Conservation (phyloP, 2,888 invertebrate species). For the Sthenelais limicola region DNA sequence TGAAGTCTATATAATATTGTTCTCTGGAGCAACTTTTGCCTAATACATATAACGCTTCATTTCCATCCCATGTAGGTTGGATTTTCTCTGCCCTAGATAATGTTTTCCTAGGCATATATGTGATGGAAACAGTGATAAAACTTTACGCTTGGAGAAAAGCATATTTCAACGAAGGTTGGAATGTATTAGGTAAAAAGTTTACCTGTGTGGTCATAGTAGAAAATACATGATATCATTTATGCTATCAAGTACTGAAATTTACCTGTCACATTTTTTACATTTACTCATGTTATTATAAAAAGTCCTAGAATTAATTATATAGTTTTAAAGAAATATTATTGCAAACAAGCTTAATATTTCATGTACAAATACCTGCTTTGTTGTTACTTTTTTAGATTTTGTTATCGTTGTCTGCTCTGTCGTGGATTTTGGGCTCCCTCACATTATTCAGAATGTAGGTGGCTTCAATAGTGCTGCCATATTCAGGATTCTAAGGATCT, state of each 20-base stretch:
- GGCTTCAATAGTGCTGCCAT: conserved; percentile 48
- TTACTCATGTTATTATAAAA: not conserved
- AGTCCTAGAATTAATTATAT: not conserved
- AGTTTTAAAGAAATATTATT: not conserved
- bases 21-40: no score
- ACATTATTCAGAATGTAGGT: conserved; percentile 43
- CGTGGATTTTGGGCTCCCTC: conserved; percentile 48
- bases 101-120: conserved; percentile 52
- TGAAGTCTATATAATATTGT: no score
- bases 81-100: conserved; percentile 48
- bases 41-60: no score
- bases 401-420: conserved; percentile 49
- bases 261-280: not conserved
- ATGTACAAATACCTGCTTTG: not conserved
- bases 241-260: not conserved
- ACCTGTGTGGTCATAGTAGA: not conserved
- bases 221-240: not conserved
- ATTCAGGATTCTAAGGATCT: conserved; percentile 52
- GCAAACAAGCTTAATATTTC: not conserved
- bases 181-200: conserved; percentile 48
- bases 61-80: conserved; percentile 48
- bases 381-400: conserved; percentile 52
- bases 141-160: conserved; percentile 49
- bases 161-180: conserved; percentile 52
- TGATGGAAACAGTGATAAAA: conserved; percentile 51